These are phyloP conservation scores for Leistus spinibarbis DNA, from an alignment of 2,888 invertebrate genomes.

Conservation along the genomic window DNA sequence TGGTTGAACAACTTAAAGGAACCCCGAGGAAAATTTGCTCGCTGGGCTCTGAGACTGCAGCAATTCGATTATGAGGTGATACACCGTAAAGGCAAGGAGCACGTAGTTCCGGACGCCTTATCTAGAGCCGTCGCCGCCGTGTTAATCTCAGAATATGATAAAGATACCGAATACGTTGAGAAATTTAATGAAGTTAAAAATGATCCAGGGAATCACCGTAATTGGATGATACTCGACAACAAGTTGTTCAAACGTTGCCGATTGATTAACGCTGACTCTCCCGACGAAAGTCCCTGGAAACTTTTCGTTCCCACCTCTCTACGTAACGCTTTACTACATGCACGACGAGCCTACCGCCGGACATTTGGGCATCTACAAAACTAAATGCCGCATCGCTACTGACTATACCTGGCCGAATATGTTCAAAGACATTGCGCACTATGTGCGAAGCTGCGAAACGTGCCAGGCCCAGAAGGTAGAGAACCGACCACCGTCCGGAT, in stretches of 20 bases:
- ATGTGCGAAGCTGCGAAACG: background rate
- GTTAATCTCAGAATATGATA: background rate
- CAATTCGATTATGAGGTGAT: constrained; percentile 34
- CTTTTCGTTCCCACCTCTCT: constrained; percentile 34
- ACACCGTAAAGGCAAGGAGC: constrained; percentile 40
- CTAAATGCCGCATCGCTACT: background rate
- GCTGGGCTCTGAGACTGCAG: constrained; percentile 38
- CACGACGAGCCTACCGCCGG: background rate
- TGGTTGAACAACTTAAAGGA: constrained; percentile 39
- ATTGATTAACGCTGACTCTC: background rate
- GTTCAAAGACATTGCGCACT: background rate
- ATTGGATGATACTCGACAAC: background rate
- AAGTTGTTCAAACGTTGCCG: background rate
- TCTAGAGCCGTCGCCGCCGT: constrained; percentile 27
- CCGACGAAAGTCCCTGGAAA: constrained; percentile 36
- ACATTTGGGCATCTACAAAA: background rate
- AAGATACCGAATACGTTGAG: background rate
- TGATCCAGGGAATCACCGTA: background rate
- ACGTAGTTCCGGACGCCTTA: constrained; percentile 40
- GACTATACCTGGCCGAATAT: background rate
- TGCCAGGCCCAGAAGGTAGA: background rate
- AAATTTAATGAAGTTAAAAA: background rate
- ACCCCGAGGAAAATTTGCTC: constrained; percentile 24
- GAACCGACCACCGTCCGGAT: constrained; percentile 18
- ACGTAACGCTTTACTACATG: constrained; percentile 6